Evolutionary conservation across 1,140 invertebrate genomes (phyloP), one percentile per base, ranked within the genome.

Genomic region (Drosophila asahinai): DNA sequence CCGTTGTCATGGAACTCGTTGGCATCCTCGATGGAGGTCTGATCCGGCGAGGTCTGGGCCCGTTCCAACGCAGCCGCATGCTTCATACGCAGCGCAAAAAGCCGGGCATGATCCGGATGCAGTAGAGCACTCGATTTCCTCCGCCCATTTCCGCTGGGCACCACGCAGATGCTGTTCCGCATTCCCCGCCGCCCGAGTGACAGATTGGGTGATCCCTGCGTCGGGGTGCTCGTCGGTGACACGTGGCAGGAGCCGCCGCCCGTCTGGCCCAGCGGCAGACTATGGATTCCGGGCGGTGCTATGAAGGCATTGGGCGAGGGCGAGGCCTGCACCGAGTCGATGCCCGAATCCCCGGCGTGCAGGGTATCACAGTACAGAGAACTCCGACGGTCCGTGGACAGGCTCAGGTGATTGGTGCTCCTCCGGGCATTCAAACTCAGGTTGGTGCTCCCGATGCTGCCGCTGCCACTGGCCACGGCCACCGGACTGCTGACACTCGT

Each of bases 241-340:
- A 87, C 87, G 40, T 94, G 78, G 91, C 94, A 74, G 75, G 92
- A 65, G 72, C 86, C 61, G 86, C 92, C 86, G 30, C 86, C 82
- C 17, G 81, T 84, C 22, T 83, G 83, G 5, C 83, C 78, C 22
- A 80, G 47, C 38, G 86, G 86, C 43, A 90, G 45, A 1, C 52
- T 52, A 2, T 82, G 86, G 15, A 90, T 81, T 6, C 92, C 92
- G 25, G 94, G 93, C 58, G 91, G 86, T 17, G 92, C 93, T 12
- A 93, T 90, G 27, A 93, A 80, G 57, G 93, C 93, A 75, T 94
- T 94, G n/a, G 95, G 95, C 62, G 95, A 95, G 14, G 95, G 95
- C 36, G 95, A 96, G 43, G 95, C 95, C 94, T 96, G 89, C 55
- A 95, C 94, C n/a, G 95, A 96, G 57, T 96, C 95, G 81, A 96